Percentiles rank a stretch among this genome's conserved stretches.
Conservation (phyloP, 2,797 vertebrate species). For the Pangasius larnaudii region DNA sequence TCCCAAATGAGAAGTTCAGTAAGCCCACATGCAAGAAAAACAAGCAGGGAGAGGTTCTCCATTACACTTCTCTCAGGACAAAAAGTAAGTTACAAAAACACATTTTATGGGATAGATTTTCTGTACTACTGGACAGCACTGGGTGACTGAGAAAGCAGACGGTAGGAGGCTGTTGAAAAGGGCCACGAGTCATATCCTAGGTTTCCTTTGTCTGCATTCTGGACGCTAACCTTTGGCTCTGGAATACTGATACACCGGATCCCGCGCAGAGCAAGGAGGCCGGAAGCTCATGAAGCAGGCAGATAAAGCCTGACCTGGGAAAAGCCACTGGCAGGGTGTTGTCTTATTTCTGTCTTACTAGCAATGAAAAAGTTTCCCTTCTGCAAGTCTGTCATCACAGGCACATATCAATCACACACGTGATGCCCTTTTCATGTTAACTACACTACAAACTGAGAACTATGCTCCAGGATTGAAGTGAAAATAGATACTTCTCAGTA, state of each 20-base stretch:
- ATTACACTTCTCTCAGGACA: neutral
- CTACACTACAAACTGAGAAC: neutral
- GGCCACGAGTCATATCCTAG: conserved; percentile 62
- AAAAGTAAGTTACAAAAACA: neutral
- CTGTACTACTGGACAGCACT: conserved; percentile 1
- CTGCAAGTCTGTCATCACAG: conserved; percentile 39
- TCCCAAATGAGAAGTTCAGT: conserved; percentile 38
- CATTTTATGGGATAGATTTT: neutral
- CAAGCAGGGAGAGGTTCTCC: neutral
- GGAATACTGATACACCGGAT: conserved; percentile 56
- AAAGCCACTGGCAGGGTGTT: conserved; percentile 51
- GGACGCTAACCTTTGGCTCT: conserved; percentile 65
- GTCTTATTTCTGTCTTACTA: conserved; percentile 45
- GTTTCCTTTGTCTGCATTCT: conserved; percentile 62
- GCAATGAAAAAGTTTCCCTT: conserved; percentile 40
- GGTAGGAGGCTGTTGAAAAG: conserved; percentile 53
- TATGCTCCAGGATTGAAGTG: neutral
- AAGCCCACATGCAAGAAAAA: conserved; percentile 9
- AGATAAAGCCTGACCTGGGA: conserved; percentile 65
- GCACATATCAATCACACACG: conserved; percentile 16
- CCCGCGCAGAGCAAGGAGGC: conserved; percentile 41
- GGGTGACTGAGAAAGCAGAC: conserved; percentile 53
- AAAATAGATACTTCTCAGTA: neutral
- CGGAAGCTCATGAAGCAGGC: conserved; percentile 64
- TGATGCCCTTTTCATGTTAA: conserved; percentile 8